Percentiles rank a stretch among this genome's conserved stretches.
phyloP scores from a whole-genome alignment of 2,888 invertebrate species.

The Cataglyphis livida region DNA sequence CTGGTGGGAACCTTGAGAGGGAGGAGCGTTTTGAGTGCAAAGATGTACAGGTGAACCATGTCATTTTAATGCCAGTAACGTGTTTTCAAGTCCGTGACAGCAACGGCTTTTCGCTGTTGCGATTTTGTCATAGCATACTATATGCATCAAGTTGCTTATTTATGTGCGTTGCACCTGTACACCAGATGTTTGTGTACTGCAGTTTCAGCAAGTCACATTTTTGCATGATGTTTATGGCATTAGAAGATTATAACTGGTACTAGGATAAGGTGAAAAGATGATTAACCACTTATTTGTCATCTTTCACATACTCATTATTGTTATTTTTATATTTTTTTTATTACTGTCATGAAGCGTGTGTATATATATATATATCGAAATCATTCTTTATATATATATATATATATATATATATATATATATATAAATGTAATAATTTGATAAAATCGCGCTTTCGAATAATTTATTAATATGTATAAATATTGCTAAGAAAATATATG shows the following conservation, averaged over 20 bases:
- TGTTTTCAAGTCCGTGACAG: neutral
- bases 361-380: neutral
- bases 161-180: conserved; percentile 23
- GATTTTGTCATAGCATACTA: conserved; percentile 19
- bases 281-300: conserved; percentile 40
- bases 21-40: conserved; percentile 88
- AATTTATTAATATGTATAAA: neutral
- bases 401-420: no score
- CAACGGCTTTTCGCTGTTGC: neutral
- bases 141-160: conserved; percentile 14
- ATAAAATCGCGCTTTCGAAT: neutral
- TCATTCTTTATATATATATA: neutral
- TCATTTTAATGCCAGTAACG: conserved; percentile 13
- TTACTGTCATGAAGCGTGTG: neutral
- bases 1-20: conserved; percentile 91
- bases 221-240: neutral
- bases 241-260: neutral
- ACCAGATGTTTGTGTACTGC: conserved; percentile 18
- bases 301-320: conserved; percentile 21
- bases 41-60: conserved; percentile 89
- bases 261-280: conserved; percentile 19
- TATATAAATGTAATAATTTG: neutral
- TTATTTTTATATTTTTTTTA: conserved; percentile 5
- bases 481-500: neutral
- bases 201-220: conserved; percentile 27